These are phyloP conservation scores for Macrophya alboannulata DNA, from an alignment of 2,888 invertebrate genomes.

Conservation along the genomic window DNA sequence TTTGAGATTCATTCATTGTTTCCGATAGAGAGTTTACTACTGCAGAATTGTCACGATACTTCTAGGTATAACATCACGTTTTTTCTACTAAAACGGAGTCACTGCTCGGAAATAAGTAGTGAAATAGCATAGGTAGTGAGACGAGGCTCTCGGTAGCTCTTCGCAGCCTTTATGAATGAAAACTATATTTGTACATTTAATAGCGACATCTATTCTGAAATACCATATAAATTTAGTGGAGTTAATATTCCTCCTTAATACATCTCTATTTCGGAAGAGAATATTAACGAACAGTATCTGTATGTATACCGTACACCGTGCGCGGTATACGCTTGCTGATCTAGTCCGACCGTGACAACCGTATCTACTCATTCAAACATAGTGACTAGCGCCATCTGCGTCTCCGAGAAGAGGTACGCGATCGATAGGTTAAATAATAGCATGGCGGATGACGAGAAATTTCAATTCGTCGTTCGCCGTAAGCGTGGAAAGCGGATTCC, in stretches of 20 bases:
- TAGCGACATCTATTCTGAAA: background rate
- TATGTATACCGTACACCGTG: too few relatives aligned
- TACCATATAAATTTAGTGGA: background rate
- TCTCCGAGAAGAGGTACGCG: background rate
- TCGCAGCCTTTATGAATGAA: background rate
- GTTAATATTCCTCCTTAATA: too few relatives aligned
- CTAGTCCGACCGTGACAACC: background rate
- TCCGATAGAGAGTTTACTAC: background rate
- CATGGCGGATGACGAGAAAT: constrained; percentile 54
- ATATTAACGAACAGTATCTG: background rate
- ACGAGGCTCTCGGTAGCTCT: background rate
- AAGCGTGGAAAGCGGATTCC: constrained; percentile 20
- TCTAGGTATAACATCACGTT: background rate
- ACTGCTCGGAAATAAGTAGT: background rate
- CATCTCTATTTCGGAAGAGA: background rate
- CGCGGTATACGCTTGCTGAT: too few relatives aligned
- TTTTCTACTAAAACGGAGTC: background rate
- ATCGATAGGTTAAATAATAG: background rate
- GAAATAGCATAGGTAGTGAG: background rate
- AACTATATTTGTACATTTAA: background rate
- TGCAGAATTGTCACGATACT: background rate
- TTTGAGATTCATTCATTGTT: background rate
- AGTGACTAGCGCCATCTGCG: background rate
- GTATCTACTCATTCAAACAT: background rate
- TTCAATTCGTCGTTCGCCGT: constrained; percentile 64